Conservation (phyloP, 2,797 vertebrate genomes). For the Sorex maritimensis region DNA sequence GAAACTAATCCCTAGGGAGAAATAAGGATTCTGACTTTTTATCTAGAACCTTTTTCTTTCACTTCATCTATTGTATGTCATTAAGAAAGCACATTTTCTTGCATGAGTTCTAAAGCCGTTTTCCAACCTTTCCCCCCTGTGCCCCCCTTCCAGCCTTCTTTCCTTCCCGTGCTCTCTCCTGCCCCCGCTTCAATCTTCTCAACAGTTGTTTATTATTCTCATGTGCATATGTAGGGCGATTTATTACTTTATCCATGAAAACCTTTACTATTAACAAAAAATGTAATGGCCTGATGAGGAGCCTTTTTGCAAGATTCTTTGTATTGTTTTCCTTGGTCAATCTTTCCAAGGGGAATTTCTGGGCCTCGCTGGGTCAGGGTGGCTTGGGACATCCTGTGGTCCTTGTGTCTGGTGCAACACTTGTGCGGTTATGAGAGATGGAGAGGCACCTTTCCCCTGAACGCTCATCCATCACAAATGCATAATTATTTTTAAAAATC, state of each 20-base stretch:
- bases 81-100: conserved; percentile 39
- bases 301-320: conserved; percentile 49
- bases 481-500: background rate
- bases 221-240: background rate
- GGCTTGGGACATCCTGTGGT: background rate
- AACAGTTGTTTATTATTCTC: background rate
- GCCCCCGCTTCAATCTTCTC: background rate
- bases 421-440: background rate
- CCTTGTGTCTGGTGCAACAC: background rate
- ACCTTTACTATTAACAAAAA: conserved; percentile 58
- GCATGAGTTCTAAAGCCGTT: background rate
- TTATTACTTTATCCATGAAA: conserved; percentile 43
- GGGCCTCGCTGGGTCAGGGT: background rate
- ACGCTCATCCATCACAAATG: background rate
- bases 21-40: conserved; percentile 18
- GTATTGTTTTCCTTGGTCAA: conserved; percentile 26
- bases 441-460: background rate
- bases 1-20: conserved; percentile 47
- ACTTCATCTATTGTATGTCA: background rate
- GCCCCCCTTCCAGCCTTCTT: no score
- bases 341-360: conserved; percentile 4
- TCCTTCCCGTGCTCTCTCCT: background rate
- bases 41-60: background rate
- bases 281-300: background rate
- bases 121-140: no score